Conservation (phyloP, 2,113 vertebrate genomes). For the Salvelinus namaycush region DNA sequence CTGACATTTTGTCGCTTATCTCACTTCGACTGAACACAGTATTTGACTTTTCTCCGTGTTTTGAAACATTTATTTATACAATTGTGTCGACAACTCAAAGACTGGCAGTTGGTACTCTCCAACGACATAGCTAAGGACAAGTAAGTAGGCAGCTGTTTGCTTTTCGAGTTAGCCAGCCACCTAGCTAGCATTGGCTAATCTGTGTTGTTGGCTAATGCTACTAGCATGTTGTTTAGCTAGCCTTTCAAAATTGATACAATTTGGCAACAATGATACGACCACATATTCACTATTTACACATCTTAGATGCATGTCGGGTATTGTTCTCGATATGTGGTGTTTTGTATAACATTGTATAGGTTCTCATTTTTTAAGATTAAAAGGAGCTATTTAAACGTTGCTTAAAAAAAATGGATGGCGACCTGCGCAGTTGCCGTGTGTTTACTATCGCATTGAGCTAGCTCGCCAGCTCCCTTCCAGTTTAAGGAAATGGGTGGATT, state of each 20-base stretch:
- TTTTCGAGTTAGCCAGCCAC: conserved; percentile 65
- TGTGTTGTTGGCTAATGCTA: conserved; percentile 38
- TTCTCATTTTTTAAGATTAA: background rate
- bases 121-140: conserved; percentile 47
- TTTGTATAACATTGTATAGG: background rate
- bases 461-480: conserved; percentile 21
- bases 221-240: conserved; percentile 55
- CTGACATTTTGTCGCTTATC: conserved; percentile 73
- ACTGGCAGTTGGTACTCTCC: conserved; percentile 15
- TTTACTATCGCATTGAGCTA: conserved; percentile 65
- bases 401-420: conserved; percentile 57
- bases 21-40: conserved; percentile 63
- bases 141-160: conserved; percentile 63
- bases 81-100: background rate
- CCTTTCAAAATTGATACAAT: conserved; percentile 12
- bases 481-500: conserved; percentile 46
- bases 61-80: background rate
- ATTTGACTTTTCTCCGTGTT: conserved; percentile 17
- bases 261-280: background rate
- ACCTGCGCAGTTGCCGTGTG: conserved; percentile 46
- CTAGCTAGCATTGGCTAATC: conserved; percentile 51
- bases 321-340: too few species aligned
- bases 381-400: conserved; percentile 33
- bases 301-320: background rate
- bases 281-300: background rate